Conservation (phyloP, 2,113 vertebrate species). For the Seriola rivoliana region DNA sequence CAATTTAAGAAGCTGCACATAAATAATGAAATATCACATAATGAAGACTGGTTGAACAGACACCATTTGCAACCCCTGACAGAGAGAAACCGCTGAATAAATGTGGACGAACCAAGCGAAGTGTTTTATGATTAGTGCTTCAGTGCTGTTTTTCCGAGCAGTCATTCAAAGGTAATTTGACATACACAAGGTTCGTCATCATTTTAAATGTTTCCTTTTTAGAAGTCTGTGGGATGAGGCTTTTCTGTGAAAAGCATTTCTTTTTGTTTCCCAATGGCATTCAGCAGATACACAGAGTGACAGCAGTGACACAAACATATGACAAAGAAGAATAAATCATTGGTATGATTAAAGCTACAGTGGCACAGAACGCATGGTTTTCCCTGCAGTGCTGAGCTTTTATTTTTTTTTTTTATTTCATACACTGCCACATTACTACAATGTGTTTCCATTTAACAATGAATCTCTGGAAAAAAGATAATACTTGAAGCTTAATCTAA, state of each 20-base stretch:
- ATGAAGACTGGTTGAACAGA: constrained; percentile 40
- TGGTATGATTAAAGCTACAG: not conserved
- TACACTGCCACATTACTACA: constrained; percentile 1
- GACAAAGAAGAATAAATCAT: no score
- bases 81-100: not conserved
- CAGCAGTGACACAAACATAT: no score
- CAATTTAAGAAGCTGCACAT: no score
- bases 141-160: not conserved
- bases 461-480: constrained; percentile 8
- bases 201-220: not conserved
- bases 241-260: not conserved
- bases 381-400: not conserved
- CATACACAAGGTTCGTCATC: not conserved
- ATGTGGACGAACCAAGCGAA: not conserved
- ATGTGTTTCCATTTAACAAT: constrained; percentile 43
- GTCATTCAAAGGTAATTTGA: constrained; percentile 23
- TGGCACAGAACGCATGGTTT: no score
- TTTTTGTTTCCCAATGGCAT: not conserved
- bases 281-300: not conserved
- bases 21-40: constrained; percentile 33
- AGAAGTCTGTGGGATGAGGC: not conserved
- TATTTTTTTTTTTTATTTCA: not conserved
- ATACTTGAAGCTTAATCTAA: constrained; percentile 50
- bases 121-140: constrained; percentile 12
- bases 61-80: not conserved